Evolutionary conservation across 2,797 vertebrate genomes (phyloP).

Genomic region (Malacoraja senta): DNA sequence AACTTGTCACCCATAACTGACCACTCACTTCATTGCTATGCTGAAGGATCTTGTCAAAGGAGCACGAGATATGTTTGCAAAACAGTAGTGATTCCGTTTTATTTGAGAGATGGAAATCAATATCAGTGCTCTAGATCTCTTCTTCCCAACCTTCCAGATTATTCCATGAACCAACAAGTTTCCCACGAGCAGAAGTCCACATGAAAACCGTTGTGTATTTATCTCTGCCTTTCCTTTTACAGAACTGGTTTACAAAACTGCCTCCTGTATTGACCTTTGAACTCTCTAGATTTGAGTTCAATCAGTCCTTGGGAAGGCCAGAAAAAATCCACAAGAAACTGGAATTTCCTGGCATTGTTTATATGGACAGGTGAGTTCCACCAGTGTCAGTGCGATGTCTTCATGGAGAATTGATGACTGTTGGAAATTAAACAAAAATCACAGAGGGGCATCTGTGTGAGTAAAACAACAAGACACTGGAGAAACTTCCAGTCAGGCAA

Average conservation of each 20-base stretch:
- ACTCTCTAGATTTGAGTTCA: constrained; percentile 93
- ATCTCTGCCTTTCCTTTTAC: constrained; percentile 46
- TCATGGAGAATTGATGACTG: neutral
- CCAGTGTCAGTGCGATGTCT: neutral
- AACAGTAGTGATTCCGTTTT: no score
- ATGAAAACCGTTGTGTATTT: neutral
- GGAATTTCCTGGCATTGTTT: constrained; percentile 85
- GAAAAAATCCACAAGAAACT: constrained; percentile 97
- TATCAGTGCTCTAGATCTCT: neutral
- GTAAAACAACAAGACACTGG: no score
- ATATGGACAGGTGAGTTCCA: constrained; percentile 86
- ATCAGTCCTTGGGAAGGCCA: constrained; percentile 87
- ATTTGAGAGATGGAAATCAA: neutral
- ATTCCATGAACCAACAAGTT: neutral
- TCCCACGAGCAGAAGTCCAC: neutral
- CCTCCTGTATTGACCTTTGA: constrained; percentile 94
- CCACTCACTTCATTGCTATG: neutral
- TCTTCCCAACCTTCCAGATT: neutral
- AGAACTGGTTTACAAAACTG: constrained; percentile 94
- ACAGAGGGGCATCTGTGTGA: no score
- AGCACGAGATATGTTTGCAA: neutral
- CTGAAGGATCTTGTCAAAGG: neutral
- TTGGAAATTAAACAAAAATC: no score
- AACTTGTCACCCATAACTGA: neutral
- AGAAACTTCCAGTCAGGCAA: no score